Evolutionary conservation across 2,888 invertebrate species (phyloP).

Genomic region (Hemaris fuciformis): DNA sequence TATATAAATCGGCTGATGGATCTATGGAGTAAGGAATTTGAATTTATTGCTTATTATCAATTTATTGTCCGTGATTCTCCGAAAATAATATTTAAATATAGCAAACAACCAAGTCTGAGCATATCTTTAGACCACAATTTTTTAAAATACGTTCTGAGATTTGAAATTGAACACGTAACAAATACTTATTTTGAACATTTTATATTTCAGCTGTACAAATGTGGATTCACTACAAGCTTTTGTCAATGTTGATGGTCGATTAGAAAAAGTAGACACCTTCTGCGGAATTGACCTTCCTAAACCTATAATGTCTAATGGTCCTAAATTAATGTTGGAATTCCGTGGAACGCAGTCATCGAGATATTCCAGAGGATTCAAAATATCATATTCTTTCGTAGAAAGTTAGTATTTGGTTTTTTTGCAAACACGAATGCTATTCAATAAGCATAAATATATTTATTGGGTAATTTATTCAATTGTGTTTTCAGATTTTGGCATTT

Average conservation of each 20-base stretch:
- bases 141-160: too few relatives aligned
- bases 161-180: too few relatives aligned
- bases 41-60: neutral
- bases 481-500: slow-evolving; percentile 92
- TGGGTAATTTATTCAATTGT: too few relatives aligned
- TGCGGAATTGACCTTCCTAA: slow-evolving; percentile 92
- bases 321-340: slow-evolving; percentile 92
- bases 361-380: slow-evolving; percentile 92
- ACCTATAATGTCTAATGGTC: slow-evolving; percentile 96
- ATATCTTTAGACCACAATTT: too few relatives aligned
- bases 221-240: slow-evolving; percentile 91
- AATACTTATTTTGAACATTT: too few relatives aligned
- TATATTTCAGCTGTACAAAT: slow-evolving; percentile 85
- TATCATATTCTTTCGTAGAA: slow-evolving; percentile 93
- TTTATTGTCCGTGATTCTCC: too few relatives aligned
- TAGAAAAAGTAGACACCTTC: slow-evolving; percentile 93
- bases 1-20: slow-evolving; percentile 84
- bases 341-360: slow-evolving; percentile 89
- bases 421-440: neutral
- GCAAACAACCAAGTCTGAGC: too few relatives aligned
- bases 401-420: slow-evolving; percentile 82
- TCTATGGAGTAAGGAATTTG: slow-evolving; percentile 82
- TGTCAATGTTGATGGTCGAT: slow-evolving; percentile 90
- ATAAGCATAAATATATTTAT: too few relatives aligned
- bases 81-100: too few relatives aligned